These are phyloP conservation scores for Agrotis clavis DNA, from an alignment of 2,888 invertebrate species.

Conservation along the genomic window DNA sequence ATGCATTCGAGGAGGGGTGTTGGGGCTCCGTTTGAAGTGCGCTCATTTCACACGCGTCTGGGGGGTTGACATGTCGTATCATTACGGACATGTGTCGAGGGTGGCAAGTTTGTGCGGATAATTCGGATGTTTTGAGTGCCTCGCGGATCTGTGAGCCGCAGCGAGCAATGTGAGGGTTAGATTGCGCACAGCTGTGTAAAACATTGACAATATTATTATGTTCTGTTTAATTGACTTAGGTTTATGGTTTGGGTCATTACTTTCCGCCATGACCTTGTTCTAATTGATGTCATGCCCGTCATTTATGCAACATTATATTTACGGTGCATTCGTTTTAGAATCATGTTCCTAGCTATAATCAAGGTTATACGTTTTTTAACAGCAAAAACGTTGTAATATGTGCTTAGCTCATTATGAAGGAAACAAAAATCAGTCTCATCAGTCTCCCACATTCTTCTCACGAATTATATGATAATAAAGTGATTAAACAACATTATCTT, in stretches of 20 bases:
- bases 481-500: slow-evolving; percentile 36
- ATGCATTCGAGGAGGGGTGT: slow-evolving; percentile 80
- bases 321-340: neutral
- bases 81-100: slow-evolving; percentile 84
- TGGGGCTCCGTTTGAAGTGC: slow-evolving; percentile 82
- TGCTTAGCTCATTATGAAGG: neutral
- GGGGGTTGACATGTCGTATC: slow-evolving; percentile 82
- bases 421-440: neutral
- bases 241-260: slow-evolving; percentile 16
- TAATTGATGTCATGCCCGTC: slow-evolving; percentile 3
- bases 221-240: slow-evolving; percentile 43
- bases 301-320: neutral
- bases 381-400: too few species aligned
- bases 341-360: neutral
- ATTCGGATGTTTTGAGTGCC: slow-evolving; percentile 70
- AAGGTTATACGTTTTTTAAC: neutral
- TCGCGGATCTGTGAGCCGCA: slow-evolving; percentile 62
- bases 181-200: slow-evolving; percentile 56
- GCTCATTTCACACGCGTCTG: slow-evolving; percentile 83
- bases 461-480: slow-evolving; percentile 26
- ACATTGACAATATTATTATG: slow-evolving; percentile 44
- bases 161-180: slow-evolving; percentile 55
- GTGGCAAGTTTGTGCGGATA: slow-evolving; percentile 71
- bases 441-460: neutral
- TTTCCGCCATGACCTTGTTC: slow-evolving; percentile 13